Base-by-base conservation (phyloP, 2,113 vertebrate species). In the Puntigrus tetrazona region DNA sequence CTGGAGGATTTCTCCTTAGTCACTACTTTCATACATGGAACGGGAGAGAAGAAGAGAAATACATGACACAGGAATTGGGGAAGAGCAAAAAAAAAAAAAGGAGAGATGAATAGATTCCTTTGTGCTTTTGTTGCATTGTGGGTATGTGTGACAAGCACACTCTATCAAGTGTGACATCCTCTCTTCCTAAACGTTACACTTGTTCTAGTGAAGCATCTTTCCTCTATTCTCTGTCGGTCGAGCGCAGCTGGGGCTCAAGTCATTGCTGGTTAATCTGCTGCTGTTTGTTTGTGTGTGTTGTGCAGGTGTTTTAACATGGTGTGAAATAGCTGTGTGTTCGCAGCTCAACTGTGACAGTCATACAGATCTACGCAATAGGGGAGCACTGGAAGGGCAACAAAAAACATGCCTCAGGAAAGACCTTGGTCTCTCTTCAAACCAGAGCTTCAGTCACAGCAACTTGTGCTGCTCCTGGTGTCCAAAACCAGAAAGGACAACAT, bases 171-270 rank as follows among this genome's bases (percentile, higher is more conserved):
- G 77, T 81, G 84, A 45, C 69, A 63, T 61, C n/a, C 34, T 74
- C 84, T 73, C 67, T 61, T 79, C 25, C 41, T 76, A 80, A 85
- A 63, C 57, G 41, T 61, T 73, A 59, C 36, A 61, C 77, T 80
- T 47, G 74, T 73, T 80, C 61, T 43, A 25, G 41, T 75, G 43
- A 47, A 77, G 70, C 55, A 57, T 74, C 65, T 45, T 72, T 74
- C 41, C 52, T 74, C 57, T 41, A 59, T 61, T 70, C 63, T 73
- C 18, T 65, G 65, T 47, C 43, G 31, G 31, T 25, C 31, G 65
- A 50, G 31, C 22, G 22, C 79, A 81, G 63, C 61, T 81, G 75
- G 47, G 59, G 78, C 45, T 84, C 82, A 25, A 50, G 47, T 20
- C 73, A 63, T 52, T 38, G 47, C 20, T 13, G 41, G 82, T 57